Base-by-base conservation (phyloP, 2,888 invertebrate species). In the Yponomeuta evonymella region DNA sequence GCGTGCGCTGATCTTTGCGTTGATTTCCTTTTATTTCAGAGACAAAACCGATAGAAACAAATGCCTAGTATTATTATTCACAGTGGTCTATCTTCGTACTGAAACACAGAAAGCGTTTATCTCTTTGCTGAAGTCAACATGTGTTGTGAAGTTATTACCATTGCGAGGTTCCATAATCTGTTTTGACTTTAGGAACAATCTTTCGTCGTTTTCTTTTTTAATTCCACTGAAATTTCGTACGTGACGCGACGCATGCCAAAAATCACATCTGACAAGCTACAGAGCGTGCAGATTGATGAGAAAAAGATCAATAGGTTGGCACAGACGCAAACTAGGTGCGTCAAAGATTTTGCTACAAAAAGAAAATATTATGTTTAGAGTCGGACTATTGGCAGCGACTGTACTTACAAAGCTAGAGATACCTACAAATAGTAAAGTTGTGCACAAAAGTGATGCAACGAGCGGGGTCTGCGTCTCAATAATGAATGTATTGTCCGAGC, bases 401-500 rank as follows among this genome's bases (percentile, higher is more conserved):
- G 51, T 58, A 33, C 33, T 33, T 33, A 58, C 15, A 58, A 58
- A 58, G 51, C 51, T 15, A 58, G 51, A 58, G 51, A 64, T 64
- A 64, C 64, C 64, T 64, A 64, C 30, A 10, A 30, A 64, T 11
- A n/a, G n/a, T 64, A 64, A 72, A 67, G 67, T 36, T 9, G 67
- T 70, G 72, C 72, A 72, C 71, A 71, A 74, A 76, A 76, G 76
- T 70, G 70, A 75, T 76, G 80, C 76, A 74, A 75, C 71, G 75
- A 73, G 74, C 76, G 75, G 48, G 78, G 74, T 74, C 73, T 76
- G 83, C 83, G 79, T 85, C 84, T 83, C 85, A 87, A 88, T 90
- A 89, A 90, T 89, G 89, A 90, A 90, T 85, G 90, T 86, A 89
- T 90, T 90, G 91, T 91, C 89, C 86, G 82, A 84, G 77, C 79